These are phyloP conservation scores for Clupea harengus DNA, from an alignment of 2,113 vertebrate genomes.

Conservation along the genomic window DNA sequence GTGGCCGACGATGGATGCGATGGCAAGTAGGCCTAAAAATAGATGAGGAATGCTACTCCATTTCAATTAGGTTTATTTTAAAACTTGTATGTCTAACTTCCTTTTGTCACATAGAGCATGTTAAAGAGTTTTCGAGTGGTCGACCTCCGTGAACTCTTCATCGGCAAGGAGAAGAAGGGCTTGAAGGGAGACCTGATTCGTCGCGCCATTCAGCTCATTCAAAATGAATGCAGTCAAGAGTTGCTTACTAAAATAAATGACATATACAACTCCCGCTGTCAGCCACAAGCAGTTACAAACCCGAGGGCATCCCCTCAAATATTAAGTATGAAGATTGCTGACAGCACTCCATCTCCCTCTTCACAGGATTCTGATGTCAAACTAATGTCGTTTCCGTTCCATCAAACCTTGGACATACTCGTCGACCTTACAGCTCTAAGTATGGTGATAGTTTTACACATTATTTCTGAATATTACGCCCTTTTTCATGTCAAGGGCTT, in stretches of 20 bases:
- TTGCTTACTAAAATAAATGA: slow-evolving; percentile 82
- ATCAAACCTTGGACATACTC: slow-evolving; percentile 78
- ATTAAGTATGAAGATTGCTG: neutral
- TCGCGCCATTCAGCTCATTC: slow-evolving; percentile 76
- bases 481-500: neutral
- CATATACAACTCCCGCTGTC: slow-evolving; percentile 78
- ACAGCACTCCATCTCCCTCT: neutral
- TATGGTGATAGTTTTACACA: neutral
- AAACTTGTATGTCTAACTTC: slow-evolving; percentile 9
- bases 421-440: slow-evolving; percentile 69
- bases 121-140: slow-evolving; percentile 85
- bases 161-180: slow-evolving; percentile 82
- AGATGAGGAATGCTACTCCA: neutral
- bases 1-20: neutral
- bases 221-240: slow-evolving; percentile 80
- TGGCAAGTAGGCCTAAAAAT: neutral
- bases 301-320: too few relatives aligned
- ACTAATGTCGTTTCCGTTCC: slow-evolving; percentile 81
- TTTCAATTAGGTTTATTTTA: neutral
- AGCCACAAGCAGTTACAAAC: slow-evolving; percentile 49
- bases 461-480: neutral
- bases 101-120: slow-evolving; percentile 71
- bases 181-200: slow-evolving; percentile 83
- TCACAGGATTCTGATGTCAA: slow-evolving; percentile 67
- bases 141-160: slow-evolving; percentile 83